Evolutionary conservation across 2,888 invertebrate species (phyloP).

Genomic region (Netelia virgata): DNA sequence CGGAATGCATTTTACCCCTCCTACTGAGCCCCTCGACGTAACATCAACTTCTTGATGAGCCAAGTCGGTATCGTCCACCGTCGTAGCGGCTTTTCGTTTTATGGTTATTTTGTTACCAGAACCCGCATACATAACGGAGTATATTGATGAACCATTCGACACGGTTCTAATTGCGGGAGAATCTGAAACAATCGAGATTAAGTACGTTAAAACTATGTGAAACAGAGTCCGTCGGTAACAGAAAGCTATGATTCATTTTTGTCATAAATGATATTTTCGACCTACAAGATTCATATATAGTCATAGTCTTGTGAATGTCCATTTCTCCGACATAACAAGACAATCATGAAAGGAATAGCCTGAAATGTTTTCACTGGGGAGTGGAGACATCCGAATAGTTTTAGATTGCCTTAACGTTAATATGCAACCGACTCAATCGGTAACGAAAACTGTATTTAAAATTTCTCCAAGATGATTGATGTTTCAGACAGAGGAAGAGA

Average conservation of each 20-base stretch:
- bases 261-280: too few species aligned
- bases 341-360: too few species aligned
- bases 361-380: too few species aligned
- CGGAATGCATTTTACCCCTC: conserved; percentile 82
- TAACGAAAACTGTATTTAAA: not conserved
- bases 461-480: too few species aligned
- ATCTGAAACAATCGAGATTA: conserved; percentile 70
- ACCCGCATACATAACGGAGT: conserved; percentile 93
- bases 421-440: not conserved
- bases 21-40: conserved; percentile 83
- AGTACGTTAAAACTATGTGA: not conserved
- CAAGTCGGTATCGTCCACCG: conserved; percentile 85
- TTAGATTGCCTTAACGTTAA: too few species aligned
- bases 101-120: conserved; percentile 94
- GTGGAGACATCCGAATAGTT: too few species aligned
- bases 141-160: conserved; percentile 88
- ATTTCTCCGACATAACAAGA: too few species aligned
- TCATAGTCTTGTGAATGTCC: too few species aligned
- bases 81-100: conserved; percentile 89
- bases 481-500: too few species aligned
- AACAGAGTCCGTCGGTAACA: not conserved
- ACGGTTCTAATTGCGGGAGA: conserved; percentile 84
- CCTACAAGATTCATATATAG: too few species aligned
- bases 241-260: too few species aligned
- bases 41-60: conserved; percentile 84